These are phyloP conservation scores for Trichoplusia ni DNA, from an alignment of 1,140 invertebrate genomes.

Conservation along the genomic window DNA sequence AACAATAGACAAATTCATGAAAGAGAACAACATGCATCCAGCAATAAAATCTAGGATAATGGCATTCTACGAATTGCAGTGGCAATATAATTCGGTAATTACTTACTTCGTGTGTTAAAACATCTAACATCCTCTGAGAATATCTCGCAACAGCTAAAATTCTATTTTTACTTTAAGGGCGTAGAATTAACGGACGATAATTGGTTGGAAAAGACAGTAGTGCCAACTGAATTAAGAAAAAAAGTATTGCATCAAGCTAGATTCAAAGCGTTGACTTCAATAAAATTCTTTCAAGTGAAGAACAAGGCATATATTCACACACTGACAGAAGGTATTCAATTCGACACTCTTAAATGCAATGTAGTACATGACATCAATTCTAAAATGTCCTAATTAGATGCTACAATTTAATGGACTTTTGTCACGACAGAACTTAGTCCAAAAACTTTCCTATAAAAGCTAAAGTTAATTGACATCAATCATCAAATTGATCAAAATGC, in stretches of 20 bases:
- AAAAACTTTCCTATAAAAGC: too few species aligned
- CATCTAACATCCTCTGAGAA: too few species aligned
- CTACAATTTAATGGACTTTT: too few species aligned
- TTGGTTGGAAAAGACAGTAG: conserved; percentile 71
- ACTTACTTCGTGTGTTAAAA: neutral
- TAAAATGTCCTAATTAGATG: neutral
- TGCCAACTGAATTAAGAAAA: conserved; percentile 68
- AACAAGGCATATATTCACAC: conserved; percentile 76
- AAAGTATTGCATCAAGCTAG: conserved; percentile 74
- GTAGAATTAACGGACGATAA: conserved; percentile 72
- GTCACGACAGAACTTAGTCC: too few species aligned
- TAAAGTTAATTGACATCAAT: too few species aligned
- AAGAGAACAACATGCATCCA: conserved; percentile 72
- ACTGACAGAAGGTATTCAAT: conserved; percentile 67
- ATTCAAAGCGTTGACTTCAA: conserved; percentile 71
- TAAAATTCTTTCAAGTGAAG: conserved; percentile 74
- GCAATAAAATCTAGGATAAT: conserved; percentile 73
- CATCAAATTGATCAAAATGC: too few species aligned
- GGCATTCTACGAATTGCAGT: conserved; percentile 77
- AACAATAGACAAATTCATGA: conserved; percentile 75
- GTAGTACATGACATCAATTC: neutral
- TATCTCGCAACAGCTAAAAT: neutral
- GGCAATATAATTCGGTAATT: conserved; percentile 76
- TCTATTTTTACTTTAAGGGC: conserved; percentile 46
- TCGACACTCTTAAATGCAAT: neutral